A percentile compares a stretch with the other conserved stretches of the same genome.
phyloP scores from a whole-genome alignment of 2,797 vertebrate genomes.

The Rhinatrema bivittatum region DNA sequence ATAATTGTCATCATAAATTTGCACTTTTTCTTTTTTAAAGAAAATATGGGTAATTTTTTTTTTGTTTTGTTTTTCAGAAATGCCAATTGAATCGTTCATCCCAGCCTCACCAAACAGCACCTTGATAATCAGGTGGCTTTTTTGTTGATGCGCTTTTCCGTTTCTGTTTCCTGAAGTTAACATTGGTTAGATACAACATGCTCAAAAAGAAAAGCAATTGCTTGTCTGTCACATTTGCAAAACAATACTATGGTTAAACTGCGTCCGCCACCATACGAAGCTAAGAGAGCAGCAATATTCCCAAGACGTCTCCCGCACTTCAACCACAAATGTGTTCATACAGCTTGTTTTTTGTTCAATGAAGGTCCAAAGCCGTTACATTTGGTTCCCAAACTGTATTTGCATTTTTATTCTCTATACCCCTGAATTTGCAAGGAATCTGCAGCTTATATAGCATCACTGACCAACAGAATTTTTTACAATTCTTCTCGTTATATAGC shows the following conservation, averaged over 20 bases:
- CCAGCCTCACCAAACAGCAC: conserved; percentile 68
- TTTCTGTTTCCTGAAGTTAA: conserved; percentile 98
- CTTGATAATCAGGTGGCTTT: conserved; percentile 47
- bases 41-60: conserved; percentile 31
- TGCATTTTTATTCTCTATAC: conserved; percentile 49
- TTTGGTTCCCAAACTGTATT: conserved; percentile 69
- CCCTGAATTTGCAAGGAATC: conserved; percentile 78
- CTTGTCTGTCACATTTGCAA: conserved; percentile 65
- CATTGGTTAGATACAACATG: conserved; percentile 70
- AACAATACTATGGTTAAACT: conserved; percentile 78
- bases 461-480: conserved; percentile 92
- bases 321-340: conserved; percentile 46
- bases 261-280: conserved; percentile 67
- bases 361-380: conserved; percentile 60
- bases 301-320: conserved; percentile 43
- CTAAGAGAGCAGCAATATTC: conserved; percentile 54
- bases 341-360: conserved; percentile 59
- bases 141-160: conserved; percentile 68
- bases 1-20: conserved; percentile 53
- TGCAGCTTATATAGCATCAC: conserved; percentile 69
- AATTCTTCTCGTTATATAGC: conserved; percentile 70
- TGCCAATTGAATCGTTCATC: conserved; percentile 58
- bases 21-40: conserved; percentile 44
- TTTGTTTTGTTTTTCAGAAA: conserved; percentile 17
- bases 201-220: conserved; percentile 55